Percentiles rank a stretch among this genome's conserved stretches.
Evolutionary conservation across 2,113 vertebrate species (phyloP).

Genomic region (Phalacrocorax aristotelis): DNA sequence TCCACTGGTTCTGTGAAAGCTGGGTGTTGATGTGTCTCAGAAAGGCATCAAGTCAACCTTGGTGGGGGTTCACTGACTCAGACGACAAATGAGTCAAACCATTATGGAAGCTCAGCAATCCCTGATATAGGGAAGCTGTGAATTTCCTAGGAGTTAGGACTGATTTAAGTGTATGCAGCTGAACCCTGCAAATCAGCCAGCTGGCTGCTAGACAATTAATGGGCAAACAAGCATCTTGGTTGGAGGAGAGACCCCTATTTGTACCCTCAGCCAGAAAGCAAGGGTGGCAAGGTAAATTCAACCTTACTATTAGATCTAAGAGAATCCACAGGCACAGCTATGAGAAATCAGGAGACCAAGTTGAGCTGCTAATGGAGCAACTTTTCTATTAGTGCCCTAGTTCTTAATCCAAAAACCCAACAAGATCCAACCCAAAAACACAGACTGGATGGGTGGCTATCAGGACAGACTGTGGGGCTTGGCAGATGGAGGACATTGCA

Average conservation of each 20-base stretch:
- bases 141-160: not conserved
- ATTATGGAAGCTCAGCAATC: not conserved
- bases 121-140: not conserved
- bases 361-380: not conserved
- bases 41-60: not conserved
- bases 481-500: not conserved
- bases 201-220: not conserved
- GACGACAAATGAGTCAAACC: not conserved
- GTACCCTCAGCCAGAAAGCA: not conserved
- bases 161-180: not conserved
- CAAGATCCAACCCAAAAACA: not conserved
- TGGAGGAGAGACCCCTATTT: not conserved
- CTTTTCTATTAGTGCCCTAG: not conserved
- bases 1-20: not conserved
- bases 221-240: not conserved
- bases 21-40: not conserved
- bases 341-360: not conserved
- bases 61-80: not conserved
- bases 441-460: not conserved
- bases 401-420: not conserved
- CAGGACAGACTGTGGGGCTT: not conserved
- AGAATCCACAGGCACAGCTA: not conserved
- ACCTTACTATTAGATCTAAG: not conserved
- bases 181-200: not conserved
- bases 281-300: not conserved